Evolutionary conservation across 2,888 invertebrate genomes (phyloP).

Genomic region (Matsumyia berberina): DNA sequence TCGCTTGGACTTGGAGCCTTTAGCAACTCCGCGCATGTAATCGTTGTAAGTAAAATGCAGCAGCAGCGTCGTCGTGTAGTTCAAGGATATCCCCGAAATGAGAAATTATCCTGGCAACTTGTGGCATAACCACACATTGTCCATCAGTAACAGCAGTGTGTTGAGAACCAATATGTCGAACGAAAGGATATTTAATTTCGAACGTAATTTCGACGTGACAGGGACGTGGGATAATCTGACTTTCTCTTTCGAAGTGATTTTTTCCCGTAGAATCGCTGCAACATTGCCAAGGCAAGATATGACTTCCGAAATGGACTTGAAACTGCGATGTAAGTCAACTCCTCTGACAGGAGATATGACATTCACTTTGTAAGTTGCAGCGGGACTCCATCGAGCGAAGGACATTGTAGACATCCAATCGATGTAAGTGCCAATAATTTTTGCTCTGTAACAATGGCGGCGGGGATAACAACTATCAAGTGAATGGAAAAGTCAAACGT

Average conservation of each 20-base stretch:
- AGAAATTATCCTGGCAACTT: conserved; percentile 58
- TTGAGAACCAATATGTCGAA: conserved; percentile 65
- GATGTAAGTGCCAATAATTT: conserved; percentile 44
- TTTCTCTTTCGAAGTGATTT: conserved; percentile 32
- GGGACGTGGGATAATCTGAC: too few species aligned
- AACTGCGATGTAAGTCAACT: conserved; percentile 25
- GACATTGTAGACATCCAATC: conserved; percentile 43
- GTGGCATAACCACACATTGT: conserved; percentile 65
- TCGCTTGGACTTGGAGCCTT: neutral
- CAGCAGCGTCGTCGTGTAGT: conserved; percentile 15
- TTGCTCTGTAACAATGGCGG: conserved; percentile 1
- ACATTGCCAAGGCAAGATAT: conserved; percentile 47
- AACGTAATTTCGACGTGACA: conserved; percentile 64
- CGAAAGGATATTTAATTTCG: conserved; percentile 61
- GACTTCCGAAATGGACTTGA: conserved; percentile 47
- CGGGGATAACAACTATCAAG: conserved; percentile 2
- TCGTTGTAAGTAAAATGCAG: conserved; percentile 41
- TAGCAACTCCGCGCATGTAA: conserved; percentile 26
- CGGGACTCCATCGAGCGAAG: conserved; percentile 10
- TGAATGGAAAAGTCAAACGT: conserved; percentile 36
- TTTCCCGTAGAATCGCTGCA: conserved; percentile 22
- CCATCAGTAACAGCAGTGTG: conserved; percentile 29
- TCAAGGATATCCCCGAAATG: conserved; percentile 40
- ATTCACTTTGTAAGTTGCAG: conserved; percentile 50
- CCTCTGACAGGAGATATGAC: conserved; percentile 45